Percentiles rank a stretch among this genome's conserved stretches.
phyloP scores from a whole-genome alignment of 2,888 invertebrate genomes.

The Caenorhabditis sp. region DNA sequence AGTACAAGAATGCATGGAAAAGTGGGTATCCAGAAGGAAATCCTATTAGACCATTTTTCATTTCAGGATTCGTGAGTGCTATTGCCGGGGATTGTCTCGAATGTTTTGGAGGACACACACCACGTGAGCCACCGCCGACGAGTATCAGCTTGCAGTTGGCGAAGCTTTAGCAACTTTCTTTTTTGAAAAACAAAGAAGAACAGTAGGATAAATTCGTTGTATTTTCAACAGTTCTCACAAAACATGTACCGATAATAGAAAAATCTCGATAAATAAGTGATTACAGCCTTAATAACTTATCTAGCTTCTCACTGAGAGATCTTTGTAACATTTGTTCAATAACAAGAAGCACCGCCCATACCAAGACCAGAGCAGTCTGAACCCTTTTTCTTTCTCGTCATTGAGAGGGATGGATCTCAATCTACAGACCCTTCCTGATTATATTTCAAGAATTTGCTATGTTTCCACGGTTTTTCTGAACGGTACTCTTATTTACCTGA shows the following conservation, averaged over 20 bases:
- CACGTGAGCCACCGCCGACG: background rate
- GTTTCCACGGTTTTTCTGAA: background rate
- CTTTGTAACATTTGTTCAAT: too few relatives aligned
- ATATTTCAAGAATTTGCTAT: background rate
- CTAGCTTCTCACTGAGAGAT: too few relatives aligned
- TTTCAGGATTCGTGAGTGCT: background rate
- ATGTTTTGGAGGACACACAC: conserved; percentile 7
- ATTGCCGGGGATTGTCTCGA: conserved; percentile 5
- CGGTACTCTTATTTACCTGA: too few relatives aligned
- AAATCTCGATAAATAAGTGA: too few relatives aligned
- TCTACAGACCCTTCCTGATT: background rate
- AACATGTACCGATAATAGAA: too few relatives aligned
- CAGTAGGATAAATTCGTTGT: too few relatives aligned
- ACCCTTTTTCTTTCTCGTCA: background rate
- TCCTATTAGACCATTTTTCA: background rate
- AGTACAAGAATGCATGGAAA: background rate
- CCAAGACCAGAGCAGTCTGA: too few relatives aligned
- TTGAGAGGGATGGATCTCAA: background rate
- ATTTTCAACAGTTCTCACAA: too few relatives aligned
- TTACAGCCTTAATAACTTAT: too few relatives aligned
- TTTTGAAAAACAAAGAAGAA: too few relatives aligned
- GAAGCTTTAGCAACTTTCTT: background rate
- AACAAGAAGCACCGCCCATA: too few relatives aligned
- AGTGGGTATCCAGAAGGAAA: too few relatives aligned
- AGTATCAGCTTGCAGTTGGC: background rate